Percentiles rank a stretch among this genome's conserved stretches.
Evolutionary conservation across 2,113 vertebrate genomes (phyloP).

Genomic region (Triplophysa siluroides): DNA sequence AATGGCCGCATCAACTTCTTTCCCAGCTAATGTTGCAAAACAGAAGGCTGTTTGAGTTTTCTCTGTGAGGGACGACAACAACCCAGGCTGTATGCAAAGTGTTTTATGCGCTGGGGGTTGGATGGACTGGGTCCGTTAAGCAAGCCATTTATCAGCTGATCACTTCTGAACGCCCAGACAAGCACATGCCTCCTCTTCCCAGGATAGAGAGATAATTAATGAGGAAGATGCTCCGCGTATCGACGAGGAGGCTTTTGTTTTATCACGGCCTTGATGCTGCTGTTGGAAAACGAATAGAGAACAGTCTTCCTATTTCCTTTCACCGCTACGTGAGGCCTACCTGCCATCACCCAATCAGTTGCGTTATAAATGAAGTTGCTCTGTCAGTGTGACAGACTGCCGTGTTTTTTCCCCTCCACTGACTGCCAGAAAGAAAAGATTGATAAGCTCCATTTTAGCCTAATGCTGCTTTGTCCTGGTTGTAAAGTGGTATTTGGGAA

Average conservation of each 20-base stretch:
- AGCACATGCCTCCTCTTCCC: background rate
- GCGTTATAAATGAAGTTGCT: constrained; percentile 48
- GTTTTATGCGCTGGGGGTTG: constrained; percentile 31
- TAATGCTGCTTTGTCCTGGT: constrained; percentile 20
- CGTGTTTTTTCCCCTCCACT: constrained; percentile 9
- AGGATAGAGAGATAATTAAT: constrained; percentile 39
- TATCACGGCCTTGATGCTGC: background rate
- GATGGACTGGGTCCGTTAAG: constrained; percentile 26
- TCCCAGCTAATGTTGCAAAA: constrained; percentile 25
- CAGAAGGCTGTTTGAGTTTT: constrained; percentile 14
- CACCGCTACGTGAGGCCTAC: background rate
- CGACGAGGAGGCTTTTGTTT: constrained; percentile 5
- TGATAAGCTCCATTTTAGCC: constrained; percentile 31
- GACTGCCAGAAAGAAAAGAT: constrained; percentile 27
- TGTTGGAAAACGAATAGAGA: background rate
- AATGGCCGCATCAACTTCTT: background rate
- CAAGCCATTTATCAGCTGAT: constrained; percentile 46
- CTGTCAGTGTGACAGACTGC: constrained; percentile 25
- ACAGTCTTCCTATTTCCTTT: background rate
- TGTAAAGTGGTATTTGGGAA: constrained; percentile 1
- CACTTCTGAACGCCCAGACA: constrained; percentile 24
- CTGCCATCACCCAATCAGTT: constrained; percentile 39
- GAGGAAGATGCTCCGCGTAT: background rate
- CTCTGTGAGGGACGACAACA: background rate
- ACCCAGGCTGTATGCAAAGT: constrained; percentile 20